Base-by-base conservation (phyloP, 2,113 vertebrate species). In the Pygoscelis antarcticus region DNA sequence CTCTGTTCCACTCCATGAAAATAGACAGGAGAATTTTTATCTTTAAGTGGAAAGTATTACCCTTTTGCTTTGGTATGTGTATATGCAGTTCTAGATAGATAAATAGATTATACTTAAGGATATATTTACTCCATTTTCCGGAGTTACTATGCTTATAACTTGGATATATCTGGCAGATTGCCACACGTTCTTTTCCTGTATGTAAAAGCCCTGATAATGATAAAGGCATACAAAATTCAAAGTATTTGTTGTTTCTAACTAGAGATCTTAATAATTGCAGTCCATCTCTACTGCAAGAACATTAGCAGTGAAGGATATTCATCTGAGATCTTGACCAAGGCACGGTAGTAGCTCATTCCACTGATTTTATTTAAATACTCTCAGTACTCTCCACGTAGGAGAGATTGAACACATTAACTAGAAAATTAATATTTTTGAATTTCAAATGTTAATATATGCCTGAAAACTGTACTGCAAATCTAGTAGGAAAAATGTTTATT, bases 401-500 rank as follows among this genome's bases (percentile, higher is more conserved):
- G 68, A 93, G 30, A 9, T 42, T 92, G 80, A 83, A 93, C 26
- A 68, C 26, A 75, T 94, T 91, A 84, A 85, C 47, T 60, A 18
- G 57, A 78, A 93, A 96, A 92, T 79, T 78, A 91, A 72, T 89
- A 89, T 84, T 96, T 93, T 74, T 64, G 32, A 90, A 71, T 89
- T 89, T 87, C 40, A 84, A 27, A 46, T 91, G 79, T 86, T 79
- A 90, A 88, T 91, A 62, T 65, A 81, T 71, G 64, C 46, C 49
- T 72, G 68, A 69, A 78, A 90, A 82, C 29, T 68, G 36, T 80
- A 52, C 84, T 82, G 29, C 46, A 89, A 46, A 78, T 79, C 42
- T 84, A 84, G 79, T 68, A 90, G 82, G 25, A 96, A 89, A 95
- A 89, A 96, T 95, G 71, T 88, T 91, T 96, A 92, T 92, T 83